Conservation (phyloP, 2,888 invertebrate species). For the Apamea sordens region DNA sequence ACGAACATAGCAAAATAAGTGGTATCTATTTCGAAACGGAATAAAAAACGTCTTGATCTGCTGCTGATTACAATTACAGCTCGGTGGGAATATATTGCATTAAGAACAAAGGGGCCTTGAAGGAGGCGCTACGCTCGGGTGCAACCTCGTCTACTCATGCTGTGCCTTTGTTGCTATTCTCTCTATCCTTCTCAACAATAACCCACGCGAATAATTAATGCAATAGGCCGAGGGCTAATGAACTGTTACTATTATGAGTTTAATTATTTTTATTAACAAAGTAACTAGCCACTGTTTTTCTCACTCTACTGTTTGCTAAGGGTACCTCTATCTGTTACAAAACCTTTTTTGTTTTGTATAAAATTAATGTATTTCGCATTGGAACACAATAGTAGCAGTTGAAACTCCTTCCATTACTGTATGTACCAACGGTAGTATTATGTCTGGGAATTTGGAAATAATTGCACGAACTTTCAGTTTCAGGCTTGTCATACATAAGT, state of each 20-base stretch:
- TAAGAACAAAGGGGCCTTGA: conserved; percentile 86
- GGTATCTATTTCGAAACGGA: conserved; percentile 76
- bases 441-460: conserved; percentile 7
- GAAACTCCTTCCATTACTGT: background rate
- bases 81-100: conserved; percentile 85
- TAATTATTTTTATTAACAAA: conserved; percentile 54
- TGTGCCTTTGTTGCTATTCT: conserved; percentile 68
- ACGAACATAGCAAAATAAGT: conserved; percentile 58
- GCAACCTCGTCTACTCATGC: conserved; percentile 72
- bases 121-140: conserved; percentile 78
- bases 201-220: conserved; percentile 65
- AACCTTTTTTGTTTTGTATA: conserved; percentile 9
- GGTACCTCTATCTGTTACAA: conserved; percentile 27
- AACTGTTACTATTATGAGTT: conserved; percentile 57
- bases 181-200: conserved; percentile 69
- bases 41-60: conserved; percentile 81
- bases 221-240: conserved; percentile 66
- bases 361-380: conserved; percentile 8
- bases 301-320: conserved; percentile 19
- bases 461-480: conserved; percentile 24
- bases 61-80: conserved; percentile 83
- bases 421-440: background rate
- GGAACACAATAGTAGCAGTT: conserved; percentile 4
- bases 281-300: conserved; percentile 33
- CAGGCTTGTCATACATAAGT: conserved; percentile 1